Conservation (phyloP, 2,113 vertebrate species). For the Rhea americana region DNA sequence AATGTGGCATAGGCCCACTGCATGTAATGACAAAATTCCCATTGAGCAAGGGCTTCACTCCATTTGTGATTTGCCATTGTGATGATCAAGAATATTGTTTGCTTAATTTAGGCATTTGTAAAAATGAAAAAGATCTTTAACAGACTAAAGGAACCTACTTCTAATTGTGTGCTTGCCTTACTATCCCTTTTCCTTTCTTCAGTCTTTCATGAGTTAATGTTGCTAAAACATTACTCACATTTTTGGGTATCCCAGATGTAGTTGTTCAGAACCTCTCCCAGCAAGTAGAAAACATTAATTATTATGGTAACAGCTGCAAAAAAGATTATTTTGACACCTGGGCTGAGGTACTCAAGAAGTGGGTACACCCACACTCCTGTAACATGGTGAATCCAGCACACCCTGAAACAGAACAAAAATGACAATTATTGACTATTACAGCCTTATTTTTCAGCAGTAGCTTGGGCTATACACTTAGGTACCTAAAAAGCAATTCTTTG, state of each 20-base stretch:
- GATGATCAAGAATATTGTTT: background rate
- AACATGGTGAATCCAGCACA: slow-evolving; percentile 95
- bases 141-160: background rate
- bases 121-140: background rate
- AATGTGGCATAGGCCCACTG: rapidly evolving
- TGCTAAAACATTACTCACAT: slow-evolving; percentile 75
- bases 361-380: slow-evolving; percentile 98
- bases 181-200: background rate
- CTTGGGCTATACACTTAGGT: background rate
- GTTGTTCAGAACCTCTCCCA: slow-evolving; percentile 93
- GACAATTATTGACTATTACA: slow-evolving; percentile 1
- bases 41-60: background rate
- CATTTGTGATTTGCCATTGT: background rate
- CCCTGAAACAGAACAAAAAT: slow-evolving; percentile 77
- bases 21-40: background rate
- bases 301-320: slow-evolving; percentile 81
- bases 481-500: background rate
- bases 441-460: background rate
- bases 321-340: slow-evolving; percentile 84
- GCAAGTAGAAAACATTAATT: slow-evolving; percentile 87
- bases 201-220: background rate
- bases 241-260: slow-evolving; percentile 94
- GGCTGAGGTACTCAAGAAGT: slow-evolving; percentile 87
- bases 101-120: background rate
- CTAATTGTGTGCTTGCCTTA: background rate